These are phyloP conservation scores for Salmo trutta DNA, from an alignment of 2,797 vertebrate species.

Conservation along the genomic window DNA sequence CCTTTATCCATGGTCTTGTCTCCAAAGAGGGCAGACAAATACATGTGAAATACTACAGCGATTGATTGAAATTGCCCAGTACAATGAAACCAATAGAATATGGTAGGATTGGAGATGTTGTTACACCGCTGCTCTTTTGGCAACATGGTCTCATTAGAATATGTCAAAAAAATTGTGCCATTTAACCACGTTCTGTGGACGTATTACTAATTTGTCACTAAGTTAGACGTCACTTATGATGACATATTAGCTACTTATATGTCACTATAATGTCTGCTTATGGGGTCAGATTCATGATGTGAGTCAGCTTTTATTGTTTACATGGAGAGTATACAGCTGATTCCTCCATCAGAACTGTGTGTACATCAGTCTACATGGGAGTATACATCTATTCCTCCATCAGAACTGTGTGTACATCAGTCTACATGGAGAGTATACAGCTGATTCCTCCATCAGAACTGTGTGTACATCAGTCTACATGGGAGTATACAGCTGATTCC, in stretches of 20 bases:
- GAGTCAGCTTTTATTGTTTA: slow-evolving; percentile 58
- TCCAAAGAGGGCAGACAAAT: neutral
- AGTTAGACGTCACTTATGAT: neutral
- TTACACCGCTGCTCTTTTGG: neutral
- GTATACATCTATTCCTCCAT: too few species aligned
- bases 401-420: too few species aligned
- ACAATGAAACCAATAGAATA: neutral
- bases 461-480: neutral
- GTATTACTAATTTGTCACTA: neutral
- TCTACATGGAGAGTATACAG: neutral
- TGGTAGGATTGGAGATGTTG: neutral
- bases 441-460: slow-evolving; percentile 4
- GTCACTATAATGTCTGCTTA: neutral
- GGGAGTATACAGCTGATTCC: too few species aligned
- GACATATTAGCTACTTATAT: neutral
- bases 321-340: slow-evolving; percentile 27
- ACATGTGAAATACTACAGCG: neutral
- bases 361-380: neutral
- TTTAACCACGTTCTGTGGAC: neutral
- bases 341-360: slow-evolving; percentile 6
- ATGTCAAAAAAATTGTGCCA: too few species aligned
- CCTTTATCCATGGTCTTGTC: neutral
- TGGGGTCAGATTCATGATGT: slow-evolving; percentile 1
- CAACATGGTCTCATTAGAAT: too few species aligned
- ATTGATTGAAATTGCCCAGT: neutral